Evolutionary conservation across 2,113 vertebrate genomes (phyloP).

Genomic region (Hemicordylus capensis): DNA sequence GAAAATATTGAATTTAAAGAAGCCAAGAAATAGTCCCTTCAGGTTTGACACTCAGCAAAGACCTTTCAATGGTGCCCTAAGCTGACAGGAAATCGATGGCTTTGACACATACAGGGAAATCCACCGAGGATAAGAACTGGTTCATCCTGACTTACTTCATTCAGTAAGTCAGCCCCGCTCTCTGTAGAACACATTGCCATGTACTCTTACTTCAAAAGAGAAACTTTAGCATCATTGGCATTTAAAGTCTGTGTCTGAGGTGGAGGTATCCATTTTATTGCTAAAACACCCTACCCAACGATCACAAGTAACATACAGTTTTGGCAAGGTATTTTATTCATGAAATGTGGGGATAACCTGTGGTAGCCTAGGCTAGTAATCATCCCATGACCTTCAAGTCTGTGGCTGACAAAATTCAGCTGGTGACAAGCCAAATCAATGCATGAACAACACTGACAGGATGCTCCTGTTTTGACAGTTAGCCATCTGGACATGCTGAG

Average conservation of each 20-base stretch:
- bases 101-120: background rate
- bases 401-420: background rate
- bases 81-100: background rate
- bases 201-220: background rate
- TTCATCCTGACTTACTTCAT: accelerated
- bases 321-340: background rate
- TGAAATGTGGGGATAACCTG: background rate
- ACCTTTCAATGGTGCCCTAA: background rate
- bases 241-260: background rate
- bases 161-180: background rate
- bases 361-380: background rate
- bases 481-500: constrained; percentile 34
- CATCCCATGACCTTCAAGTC: background rate
- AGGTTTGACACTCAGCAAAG: background rate
- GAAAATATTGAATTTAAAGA: background rate
- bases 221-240: background rate
- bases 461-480: background rate
- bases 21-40: background rate
- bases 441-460: background rate
- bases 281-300: background rate
- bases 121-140: background rate
- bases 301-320: background rate
- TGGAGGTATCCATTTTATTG: background rate
- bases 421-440: background rate
- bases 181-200: background rate